Base-by-base conservation (phyloP, 1,140 invertebrate genomes). In the Zaprionus davidi region DNA sequence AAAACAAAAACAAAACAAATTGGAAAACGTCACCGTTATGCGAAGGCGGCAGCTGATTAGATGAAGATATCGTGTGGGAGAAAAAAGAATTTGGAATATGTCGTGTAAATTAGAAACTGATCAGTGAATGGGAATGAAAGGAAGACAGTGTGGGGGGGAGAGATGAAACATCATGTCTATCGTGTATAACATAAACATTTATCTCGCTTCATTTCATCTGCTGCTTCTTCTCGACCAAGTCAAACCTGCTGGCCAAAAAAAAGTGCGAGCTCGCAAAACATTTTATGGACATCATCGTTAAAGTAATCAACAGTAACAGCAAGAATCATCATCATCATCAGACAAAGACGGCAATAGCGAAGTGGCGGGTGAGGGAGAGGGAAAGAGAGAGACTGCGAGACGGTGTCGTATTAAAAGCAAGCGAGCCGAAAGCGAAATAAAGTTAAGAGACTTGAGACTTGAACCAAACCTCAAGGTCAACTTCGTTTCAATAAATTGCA, bases 401-500 rank as follows among this genome's bases (percentile, higher is more conserved):
- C 60, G 49, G 41, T 56, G 62, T 63, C 31, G 74, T 26, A 60
- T 74, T 76, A 76, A 46, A 70, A 34, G 62, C 69, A 49, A 70
- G 62, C 53, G 58, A 81, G 81, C 82, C 77, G 83, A 76, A 67
- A 84, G 74, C 68, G 79, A 74, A 81, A 81, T 88, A 88, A 88
- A 88, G 81, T 90, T 90, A 88, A 88, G 79, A 88, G 84, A 88
- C 84, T 88, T 88, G 84, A 90, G 81, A 44, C 41, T 46, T 46
- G 41, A 46, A 46, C 41, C 85, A 81, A 88, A 90, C 90, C 90
- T 90, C 85, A 88, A 88, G 85, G 85, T 90, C 85, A 88, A 81
- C 85, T 85, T 90, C 85, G 85, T 88, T 84, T 81, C 81, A 90
- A 88, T 87, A 87, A 87, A 87, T 84, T 87, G 83, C 84, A 84